Evolutionary conservation across 1,140 invertebrate species (phyloP), one percentile per base, ranked within the genome.

Genomic region (Penaeus chinensis): DNA sequence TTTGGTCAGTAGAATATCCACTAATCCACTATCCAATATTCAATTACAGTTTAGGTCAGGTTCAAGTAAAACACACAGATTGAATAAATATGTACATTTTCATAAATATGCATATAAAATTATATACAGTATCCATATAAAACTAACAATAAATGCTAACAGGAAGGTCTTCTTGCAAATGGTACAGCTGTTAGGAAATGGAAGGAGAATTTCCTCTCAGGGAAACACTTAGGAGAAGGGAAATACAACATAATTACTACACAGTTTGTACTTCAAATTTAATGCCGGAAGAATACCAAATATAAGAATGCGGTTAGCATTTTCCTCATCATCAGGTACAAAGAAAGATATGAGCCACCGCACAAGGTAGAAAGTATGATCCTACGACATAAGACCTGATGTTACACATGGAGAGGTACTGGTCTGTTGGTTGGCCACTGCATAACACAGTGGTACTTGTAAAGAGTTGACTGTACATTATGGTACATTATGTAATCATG

Each of bases 41-140:
- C 54, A 13, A 8, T 16, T 10, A 54, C 16, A 16, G 54, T 54
- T 54, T 54, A 47, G 47, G 54, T n/a, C 5, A 5, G 37, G 54
- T 13, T 54, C 54, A 54, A 54, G 16, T 54, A 54, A 76, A 78
- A 42, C 71, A 76, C 20, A 74, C 66, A 42, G 19, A 42, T 74
- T 74, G 42, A 82, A 87, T 87, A 87, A 87, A 87, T 87, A 87
- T 87, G 76, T 87, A 87, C 86, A 87, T 65, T 85, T 85, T 83
- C 80, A 87, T 87, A 87, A 87, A 87, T 87, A 87, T 87, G 80
- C 80, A 82, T 87, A 87, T 87, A 87, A 87, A 87, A 87, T 82
- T 87, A 87, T 87, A 65, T 87, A 87, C 86, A 83, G 60, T 77
- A 82, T 78, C 74, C 69, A 83, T 87, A 87, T 87, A 87, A 87